These are phyloP conservation scores for Platysteira castanea DNA, from an alignment of 2,113 vertebrate species.

Conservation along the genomic window DNA sequence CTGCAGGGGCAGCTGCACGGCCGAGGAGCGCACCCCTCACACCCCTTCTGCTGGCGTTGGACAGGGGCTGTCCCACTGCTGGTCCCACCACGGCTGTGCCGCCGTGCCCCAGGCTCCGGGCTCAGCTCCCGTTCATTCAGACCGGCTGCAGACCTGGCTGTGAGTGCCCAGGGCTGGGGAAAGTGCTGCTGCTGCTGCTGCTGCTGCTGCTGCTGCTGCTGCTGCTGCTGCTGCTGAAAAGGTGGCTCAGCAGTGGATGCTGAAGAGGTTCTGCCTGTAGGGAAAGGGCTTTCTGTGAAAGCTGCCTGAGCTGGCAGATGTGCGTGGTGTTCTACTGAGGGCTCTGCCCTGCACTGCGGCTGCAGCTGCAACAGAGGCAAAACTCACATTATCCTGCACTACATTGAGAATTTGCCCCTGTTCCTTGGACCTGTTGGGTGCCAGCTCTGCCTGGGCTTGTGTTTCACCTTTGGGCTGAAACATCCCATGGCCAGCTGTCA, in stretches of 20 bases:
- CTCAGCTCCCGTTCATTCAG: fast-evolving
- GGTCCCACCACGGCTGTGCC: fast-evolving
- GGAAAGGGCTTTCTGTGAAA: neutral
- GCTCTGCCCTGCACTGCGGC: neutral
- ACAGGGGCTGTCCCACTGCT: fast-evolving
- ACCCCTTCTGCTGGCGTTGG: neutral
- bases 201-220: neutral
- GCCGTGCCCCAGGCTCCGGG: neutral
- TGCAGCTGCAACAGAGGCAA: neutral
- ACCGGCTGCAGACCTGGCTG: fast-evolving
- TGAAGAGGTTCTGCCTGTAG: neutral
- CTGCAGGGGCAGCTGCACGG: neutral
- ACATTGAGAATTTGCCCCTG: fast-evolving
- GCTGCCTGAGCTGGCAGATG: neutral
- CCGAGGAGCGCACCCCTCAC: neutral
- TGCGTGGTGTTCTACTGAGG: neutral
- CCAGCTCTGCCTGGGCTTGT: neutral
- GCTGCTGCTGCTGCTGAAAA: neutral
- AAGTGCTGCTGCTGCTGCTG: neutral
- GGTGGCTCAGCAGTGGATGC: neutral
- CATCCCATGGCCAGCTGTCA: neutral
- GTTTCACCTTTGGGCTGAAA: neutral
- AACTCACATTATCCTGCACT: neutral
- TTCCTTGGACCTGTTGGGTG: neutral
- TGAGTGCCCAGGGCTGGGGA: neutral